Conservation (phyloP, 2,888 invertebrate species). For the Cataglyphis altisquamis region DNA sequence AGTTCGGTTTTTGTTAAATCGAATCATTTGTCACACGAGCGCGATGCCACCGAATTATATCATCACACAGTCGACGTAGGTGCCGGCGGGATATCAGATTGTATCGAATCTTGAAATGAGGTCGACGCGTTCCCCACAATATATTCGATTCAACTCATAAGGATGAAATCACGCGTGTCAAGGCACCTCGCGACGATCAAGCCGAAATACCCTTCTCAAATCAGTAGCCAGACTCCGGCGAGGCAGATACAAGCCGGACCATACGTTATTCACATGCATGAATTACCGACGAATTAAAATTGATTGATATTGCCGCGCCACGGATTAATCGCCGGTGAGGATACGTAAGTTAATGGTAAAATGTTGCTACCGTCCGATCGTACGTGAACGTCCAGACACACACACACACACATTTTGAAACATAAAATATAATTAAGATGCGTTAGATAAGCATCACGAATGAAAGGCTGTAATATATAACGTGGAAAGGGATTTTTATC, state of each 20-base stretch:
- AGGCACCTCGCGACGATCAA: conserved; percentile 34
- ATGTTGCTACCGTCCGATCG: conserved; percentile 44
- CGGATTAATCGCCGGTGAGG: conserved; percentile 42
- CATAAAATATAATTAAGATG: conserved; percentile 53
- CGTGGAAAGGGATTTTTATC: conserved; percentile 48
- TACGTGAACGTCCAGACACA: conserved; percentile 9
- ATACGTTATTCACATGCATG: conserved; percentile 38
- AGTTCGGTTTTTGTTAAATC: conserved; percentile 75
- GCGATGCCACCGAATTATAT: conserved; percentile 61
- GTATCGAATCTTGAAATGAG: conserved; percentile 71
- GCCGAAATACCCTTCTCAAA: conserved; percentile 54
- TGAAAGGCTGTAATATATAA: conserved; percentile 46
- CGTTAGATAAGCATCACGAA: conserved; percentile 50
- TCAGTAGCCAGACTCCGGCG: conserved; percentile 52
- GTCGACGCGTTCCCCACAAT: conserved; percentile 68
- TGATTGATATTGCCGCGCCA: conserved; percentile 69
- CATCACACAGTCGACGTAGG: conserved; percentile 57
- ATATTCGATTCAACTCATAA: conserved; percentile 60
- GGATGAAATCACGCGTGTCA: conserved; percentile 54
- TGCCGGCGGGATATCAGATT: conserved; percentile 74
- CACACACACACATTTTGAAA: conserved; percentile 9
- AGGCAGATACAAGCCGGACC: conserved; percentile 35
- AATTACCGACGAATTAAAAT: conserved; percentile 72
- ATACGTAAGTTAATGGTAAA: conserved; percentile 49
- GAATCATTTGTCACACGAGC: conserved; percentile 78